Base-by-base conservation (phyloP, 2,888 invertebrate species). In the Erebia epiphron region DNA sequence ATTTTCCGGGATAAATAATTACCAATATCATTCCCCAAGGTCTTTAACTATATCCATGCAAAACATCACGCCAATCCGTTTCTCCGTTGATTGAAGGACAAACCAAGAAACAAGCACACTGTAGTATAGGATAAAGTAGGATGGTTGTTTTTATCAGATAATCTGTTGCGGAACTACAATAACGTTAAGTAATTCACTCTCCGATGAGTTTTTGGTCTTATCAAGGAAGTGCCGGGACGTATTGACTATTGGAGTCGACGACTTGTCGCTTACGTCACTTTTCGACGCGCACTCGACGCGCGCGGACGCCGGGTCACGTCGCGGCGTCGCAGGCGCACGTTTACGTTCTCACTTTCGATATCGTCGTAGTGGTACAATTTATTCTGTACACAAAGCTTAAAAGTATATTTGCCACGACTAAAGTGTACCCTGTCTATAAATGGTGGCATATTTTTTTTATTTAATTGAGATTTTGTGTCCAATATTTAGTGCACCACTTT, bases 281-380 rank as follows among this genome's bases (percentile, higher is more conserved):
- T 74, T 73, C 78, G 81, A 70, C 75, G 73, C 76, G 75, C 79
- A 75, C 75, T 77, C 79, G 82, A 60, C 68, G 77, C 78, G 81
- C 73, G 64, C 81, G 84, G 84, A 79, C 84, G 86, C 75, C 54
- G 54, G 65, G 65, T 65, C 65, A 61, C 43, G 43, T 9, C 41
- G 41, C 16, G 35, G 14, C 35, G 62, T 49, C 62, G 62, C 62
- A 74, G 76, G 77, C 78, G 75, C 72, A 69, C 62, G 69, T 73
- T 68, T 64, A 35, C 13, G 35, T 64, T 43, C 1, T 58, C 62
- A 67, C 70, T 70, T 64, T 71, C 60, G 62, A 61, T 70, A 67
- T 74, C 62, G 56, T 56, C 60, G 62, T 67, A 64, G 52, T 14
- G 13, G 57, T 26, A 26, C 57, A 8, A 1, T 58, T 58, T 4